phyloP scores from a whole-genome alignment of 2,113 vertebrate genomes.

The Notiomystis cincta region DNA sequence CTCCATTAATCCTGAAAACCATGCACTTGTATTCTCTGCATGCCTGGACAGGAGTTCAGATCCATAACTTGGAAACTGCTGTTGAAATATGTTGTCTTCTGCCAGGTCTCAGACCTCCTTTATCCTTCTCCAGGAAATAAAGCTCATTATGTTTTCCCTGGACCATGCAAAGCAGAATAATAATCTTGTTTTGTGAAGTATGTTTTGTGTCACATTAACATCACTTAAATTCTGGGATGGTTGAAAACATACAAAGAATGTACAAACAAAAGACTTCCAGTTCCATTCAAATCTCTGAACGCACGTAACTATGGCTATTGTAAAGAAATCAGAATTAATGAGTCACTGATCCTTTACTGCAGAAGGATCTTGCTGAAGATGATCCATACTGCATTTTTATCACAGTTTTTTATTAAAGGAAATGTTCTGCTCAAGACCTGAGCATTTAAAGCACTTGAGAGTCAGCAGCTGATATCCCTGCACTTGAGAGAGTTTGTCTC shows the following conservation, averaged over 20 bases:
- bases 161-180: background rate
- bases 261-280: background rate
- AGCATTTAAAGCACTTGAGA: background rate
- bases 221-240: background rate
- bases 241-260: background rate
- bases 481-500: background rate
- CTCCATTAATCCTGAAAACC: background rate
- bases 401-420: background rate
- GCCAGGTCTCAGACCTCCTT: background rate
- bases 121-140: background rate
- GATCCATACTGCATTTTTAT: background rate
- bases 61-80: background rate
- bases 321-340: background rate
- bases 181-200: background rate
- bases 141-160: background rate
- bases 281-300: background rate
- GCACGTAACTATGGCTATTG: background rate
- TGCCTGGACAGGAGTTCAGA: background rate
- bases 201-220: background rate
- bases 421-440: background rate
- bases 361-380: background rate
- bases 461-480: background rate
- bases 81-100: background rate
- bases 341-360: background rate
- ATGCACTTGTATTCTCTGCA: background rate